Base-by-base conservation (phyloP, 2,113 vertebrate genomes). In the Calidris pugnax region DNA sequence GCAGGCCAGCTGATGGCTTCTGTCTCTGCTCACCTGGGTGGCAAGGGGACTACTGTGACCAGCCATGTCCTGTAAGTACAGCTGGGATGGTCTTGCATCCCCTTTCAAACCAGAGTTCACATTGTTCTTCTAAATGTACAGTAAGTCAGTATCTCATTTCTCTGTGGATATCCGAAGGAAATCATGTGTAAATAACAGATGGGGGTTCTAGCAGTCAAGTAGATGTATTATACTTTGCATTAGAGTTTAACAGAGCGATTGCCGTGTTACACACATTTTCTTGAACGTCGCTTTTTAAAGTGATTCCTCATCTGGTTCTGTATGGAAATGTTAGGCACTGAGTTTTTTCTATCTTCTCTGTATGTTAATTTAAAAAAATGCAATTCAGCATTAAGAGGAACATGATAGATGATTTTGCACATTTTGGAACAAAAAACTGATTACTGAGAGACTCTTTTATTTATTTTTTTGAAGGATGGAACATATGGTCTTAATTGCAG, bases 401-500 rank as follows among this genome's bases (percentile, higher is more conserved):
- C 87, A 3, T 93, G 92, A 91, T 67, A 57, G 87, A 95, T 95
- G 87, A 82, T 87, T 94, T 87, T 82, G 85, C 87, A 82, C 69
- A 17, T 90, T 90, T 78, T 68, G 53, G 73, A 86, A 87, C 47
- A 73, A 84, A 95, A 89, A 90, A 26, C 55, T 93, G 95, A 94
- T 97, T 90, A 96, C 90, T 94, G 74, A 95, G 85, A 74, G 67
- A 10, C 13, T 76, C 92, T n/a, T 68, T 84, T 69, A 23, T 95
- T 93, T 95, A 4, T 87, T 9, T 93, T 96, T 89, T 97, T 59
- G 89, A 97, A 99, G 99, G 99, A 99, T 45, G 99, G 99, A 89
- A 99, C 98, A 2, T 99, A 99, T 30, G 99, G 99, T 74, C 96
- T 99, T 93, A 99, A 99, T 85, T 99, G 99, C 97, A 98, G 98